Conservation (phyloP, 2,797 vertebrate genomes). For the Lepidocolaptes lacrymiger region DNA sequence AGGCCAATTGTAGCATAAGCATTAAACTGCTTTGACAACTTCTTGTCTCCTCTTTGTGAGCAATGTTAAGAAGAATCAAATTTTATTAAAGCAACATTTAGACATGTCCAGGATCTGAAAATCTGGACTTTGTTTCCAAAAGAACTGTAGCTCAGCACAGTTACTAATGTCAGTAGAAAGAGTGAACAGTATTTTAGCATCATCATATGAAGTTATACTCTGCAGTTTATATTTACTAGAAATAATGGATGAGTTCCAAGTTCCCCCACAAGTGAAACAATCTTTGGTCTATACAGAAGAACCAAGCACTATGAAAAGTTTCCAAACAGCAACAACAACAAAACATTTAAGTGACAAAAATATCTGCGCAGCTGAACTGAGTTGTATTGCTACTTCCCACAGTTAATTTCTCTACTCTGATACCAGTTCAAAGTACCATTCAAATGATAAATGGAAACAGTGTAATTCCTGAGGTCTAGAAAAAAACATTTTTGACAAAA, state of each 20-base stretch:
- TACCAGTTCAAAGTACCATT: neutral
- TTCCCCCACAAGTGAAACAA: neutral
- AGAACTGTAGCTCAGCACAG: neutral
- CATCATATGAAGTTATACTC: neutral
- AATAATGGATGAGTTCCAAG: neutral
- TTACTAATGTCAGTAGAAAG: neutral
- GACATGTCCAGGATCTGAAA: neutral
- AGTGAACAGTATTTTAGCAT: neutral
- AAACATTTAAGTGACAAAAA: neutral
- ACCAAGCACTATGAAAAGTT: neutral
- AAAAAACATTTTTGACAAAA: neutral
- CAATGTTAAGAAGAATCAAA: neutral
- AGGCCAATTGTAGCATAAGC: slow-evolving; percentile 40
- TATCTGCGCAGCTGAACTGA: neutral
- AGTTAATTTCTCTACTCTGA: neutral
- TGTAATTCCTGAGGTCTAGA: neutral
- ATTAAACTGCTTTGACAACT: slow-evolving; percentile 30
- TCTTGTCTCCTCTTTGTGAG: neutral
- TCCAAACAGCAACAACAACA: neutral
- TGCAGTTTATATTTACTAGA: neutral
- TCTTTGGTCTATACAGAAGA: neutral
- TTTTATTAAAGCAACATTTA: neutral
- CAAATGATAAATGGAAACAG: neutral
- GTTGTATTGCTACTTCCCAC: neutral
- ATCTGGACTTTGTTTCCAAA: neutral